Evolutionary conservation across 2,888 invertebrate species (phyloP).

Genomic region (Onthophagus sagittarius): DNA sequence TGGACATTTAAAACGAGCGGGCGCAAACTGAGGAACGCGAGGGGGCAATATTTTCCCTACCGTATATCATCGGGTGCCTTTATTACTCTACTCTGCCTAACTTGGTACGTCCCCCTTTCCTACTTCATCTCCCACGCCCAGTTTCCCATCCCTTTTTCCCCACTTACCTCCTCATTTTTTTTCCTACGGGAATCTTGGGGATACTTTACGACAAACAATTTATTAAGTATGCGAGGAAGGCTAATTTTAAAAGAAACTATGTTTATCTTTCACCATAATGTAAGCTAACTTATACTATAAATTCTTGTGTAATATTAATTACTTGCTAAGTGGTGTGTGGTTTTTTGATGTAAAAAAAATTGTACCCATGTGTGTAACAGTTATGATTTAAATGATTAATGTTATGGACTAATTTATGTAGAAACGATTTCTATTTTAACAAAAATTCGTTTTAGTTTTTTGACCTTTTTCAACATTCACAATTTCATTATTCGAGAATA

Average conservation of each 20-base stretch:
- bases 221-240: background rate
- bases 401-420: no score
- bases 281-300: background rate
- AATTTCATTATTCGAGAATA: no score
- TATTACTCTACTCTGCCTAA: constrained; percentile 18
- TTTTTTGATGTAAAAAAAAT: no score
- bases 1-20: constrained; percentile 12
- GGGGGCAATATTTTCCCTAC: constrained; percentile 6
- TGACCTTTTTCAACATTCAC: no score
- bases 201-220: background rate
- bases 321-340: no score
- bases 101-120: background rate
- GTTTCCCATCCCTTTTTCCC: background rate
- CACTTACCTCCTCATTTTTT: background rate
- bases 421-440: no score
- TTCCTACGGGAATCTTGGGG: background rate
- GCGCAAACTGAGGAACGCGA: background rate
- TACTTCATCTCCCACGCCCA: background rate
- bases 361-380: no score
- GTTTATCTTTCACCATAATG: background rate
- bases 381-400: no score
- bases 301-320: background rate
- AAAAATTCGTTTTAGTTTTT: no score
- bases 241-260: background rate
- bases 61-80: constrained; percentile 14